These are phyloP conservation scores for Venusia cambrica DNA, from an alignment of 2,888 invertebrate species.

Conservation along the genomic window DNA sequence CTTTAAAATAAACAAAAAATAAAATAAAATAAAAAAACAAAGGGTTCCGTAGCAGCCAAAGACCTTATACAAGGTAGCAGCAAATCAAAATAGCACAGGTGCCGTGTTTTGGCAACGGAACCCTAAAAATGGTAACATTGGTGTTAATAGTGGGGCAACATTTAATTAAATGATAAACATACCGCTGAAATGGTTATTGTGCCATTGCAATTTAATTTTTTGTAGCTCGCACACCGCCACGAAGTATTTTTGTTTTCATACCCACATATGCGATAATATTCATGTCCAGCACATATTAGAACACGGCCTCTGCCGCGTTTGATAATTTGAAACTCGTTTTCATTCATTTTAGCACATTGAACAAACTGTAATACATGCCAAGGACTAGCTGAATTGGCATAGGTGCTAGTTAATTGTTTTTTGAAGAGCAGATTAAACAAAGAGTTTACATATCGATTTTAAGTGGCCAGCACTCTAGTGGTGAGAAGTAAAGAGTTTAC, in stretches of 20 bases:
- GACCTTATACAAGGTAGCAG: too few species aligned
- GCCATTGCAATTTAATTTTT: slow-evolving; percentile 3
- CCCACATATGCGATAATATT: slow-evolving; percentile 4
- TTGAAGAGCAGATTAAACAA: slow-evolving; percentile 1
- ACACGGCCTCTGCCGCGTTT: slow-evolving; percentile 5
- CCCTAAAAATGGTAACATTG: slow-evolving; percentile 3
- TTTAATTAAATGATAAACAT: slow-evolving; percentile 5
- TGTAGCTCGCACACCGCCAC: slow-evolving; percentile 6
- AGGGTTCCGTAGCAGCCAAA: slow-evolving; percentile 1
- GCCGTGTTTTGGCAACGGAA: slow-evolving; percentile 4
- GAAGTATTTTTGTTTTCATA: slow-evolving; percentile 3
- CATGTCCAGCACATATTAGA: slow-evolving; percentile 7
- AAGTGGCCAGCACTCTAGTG: slow-evolving; percentile 1
- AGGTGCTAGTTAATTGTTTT: slow-evolving; percentile 1
- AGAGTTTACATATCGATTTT: slow-evolving; percentile 1
- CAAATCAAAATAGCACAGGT: slow-evolving; percentile 2
- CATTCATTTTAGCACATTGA: slow-evolving; percentile 6
- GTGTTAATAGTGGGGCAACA: slow-evolving; percentile 5
- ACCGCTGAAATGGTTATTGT: slow-evolving; percentile 2
- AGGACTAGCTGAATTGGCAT: slow-evolving; percentile 1
- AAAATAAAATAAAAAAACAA: too few species aligned
- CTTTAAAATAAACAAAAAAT: slow-evolving; percentile 6
- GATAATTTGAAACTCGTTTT: slow-evolving; percentile 5
- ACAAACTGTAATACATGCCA: slow-evolving; percentile 1
- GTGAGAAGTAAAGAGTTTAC: slow-evolving; percentile 1